Percentiles rank a stretch among this genome's conserved stretches.
Conservation (phyloP, 1,140 invertebrate genomes). For the Anoplophora glabripennis region DNA sequence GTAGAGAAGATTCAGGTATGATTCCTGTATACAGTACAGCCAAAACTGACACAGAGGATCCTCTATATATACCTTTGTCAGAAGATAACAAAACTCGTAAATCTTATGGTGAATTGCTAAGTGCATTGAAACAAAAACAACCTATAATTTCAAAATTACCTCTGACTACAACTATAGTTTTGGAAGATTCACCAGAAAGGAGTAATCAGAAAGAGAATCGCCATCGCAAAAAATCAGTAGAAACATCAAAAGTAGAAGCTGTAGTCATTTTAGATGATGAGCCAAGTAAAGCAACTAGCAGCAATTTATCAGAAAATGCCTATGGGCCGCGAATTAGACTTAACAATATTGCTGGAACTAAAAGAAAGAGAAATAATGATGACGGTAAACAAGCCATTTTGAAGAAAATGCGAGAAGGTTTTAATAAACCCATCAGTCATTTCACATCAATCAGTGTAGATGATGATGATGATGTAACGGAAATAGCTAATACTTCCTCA, state of each 20-base stretch:
- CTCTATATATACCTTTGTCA: too few species aligned
- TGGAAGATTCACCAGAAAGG: too few species aligned
- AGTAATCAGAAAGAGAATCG: too few species aligned
- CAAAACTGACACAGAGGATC: too few species aligned
- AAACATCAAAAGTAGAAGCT: background rate
- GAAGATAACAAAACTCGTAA: too few species aligned
- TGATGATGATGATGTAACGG: background rate
- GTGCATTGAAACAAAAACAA: too few species aligned
- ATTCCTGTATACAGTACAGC: too few species aligned
- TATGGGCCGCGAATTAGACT: background rate
- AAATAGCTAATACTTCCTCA: background rate
- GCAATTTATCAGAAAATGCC: background rate
- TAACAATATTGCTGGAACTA: background rate
- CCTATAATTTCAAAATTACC: too few species aligned
- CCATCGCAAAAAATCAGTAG: too few species aligned
- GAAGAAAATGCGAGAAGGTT: background rate
- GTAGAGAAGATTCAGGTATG: too few species aligned
- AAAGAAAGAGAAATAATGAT: background rate
- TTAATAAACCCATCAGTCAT: background rate
- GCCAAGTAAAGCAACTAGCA: background rate
- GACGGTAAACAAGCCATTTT: background rate
- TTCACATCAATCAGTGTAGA: slow-evolving; percentile 1
- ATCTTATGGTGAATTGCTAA: too few species aligned
- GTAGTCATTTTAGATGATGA: background rate
- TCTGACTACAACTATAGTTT: too few species aligned